These are phyloP conservation scores for Leucoptera coffeella DNA, from an alignment of 2,888 invertebrate species.

Conservation along the genomic window DNA sequence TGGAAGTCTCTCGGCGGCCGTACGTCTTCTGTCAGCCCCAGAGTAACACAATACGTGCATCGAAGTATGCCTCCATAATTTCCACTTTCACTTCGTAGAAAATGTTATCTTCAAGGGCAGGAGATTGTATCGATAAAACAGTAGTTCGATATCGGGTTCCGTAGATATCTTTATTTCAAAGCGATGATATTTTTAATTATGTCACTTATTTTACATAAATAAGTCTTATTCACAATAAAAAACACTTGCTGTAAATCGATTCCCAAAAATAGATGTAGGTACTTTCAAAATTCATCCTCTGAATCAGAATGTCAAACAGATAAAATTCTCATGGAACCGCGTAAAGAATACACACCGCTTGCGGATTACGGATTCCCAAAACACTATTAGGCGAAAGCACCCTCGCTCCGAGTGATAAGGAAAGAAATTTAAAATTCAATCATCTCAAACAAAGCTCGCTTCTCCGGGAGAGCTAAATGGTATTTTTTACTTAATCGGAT, in stretches of 20 bases:
- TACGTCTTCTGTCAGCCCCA: too few relatives aligned
- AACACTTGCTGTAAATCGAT: background rate
- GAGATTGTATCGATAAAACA: too few relatives aligned
- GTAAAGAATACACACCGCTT: too few relatives aligned
- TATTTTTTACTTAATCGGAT: constrained; percentile 54
- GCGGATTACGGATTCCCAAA: too few relatives aligned
- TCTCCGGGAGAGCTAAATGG: constrained; percentile 45
- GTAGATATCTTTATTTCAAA: too few relatives aligned
- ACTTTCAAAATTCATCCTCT: too few relatives aligned
- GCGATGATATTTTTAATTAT: background rate
- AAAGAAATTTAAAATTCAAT: constrained; percentile 46
- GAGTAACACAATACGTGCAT: too few relatives aligned
- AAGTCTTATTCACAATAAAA: background rate
- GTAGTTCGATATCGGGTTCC: too few relatives aligned
- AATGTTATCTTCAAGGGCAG: too few relatives aligned
- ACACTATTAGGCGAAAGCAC: constrained; percentile 13
- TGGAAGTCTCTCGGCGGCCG: constrained; percentile 41
- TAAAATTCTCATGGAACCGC: constrained; percentile 28
- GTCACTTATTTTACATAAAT: background rate
- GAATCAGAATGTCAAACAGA: constrained; percentile 26
- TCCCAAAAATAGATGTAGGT: too few relatives aligned
- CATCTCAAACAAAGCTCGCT: constrained; percentile 46
- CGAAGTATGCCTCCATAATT: too few relatives aligned
- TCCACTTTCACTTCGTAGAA: too few relatives aligned
- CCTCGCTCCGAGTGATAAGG: constrained; percentile 33